Conservation (phyloP, 2,113 vertebrate species). For the Prolemur simus region DNA sequence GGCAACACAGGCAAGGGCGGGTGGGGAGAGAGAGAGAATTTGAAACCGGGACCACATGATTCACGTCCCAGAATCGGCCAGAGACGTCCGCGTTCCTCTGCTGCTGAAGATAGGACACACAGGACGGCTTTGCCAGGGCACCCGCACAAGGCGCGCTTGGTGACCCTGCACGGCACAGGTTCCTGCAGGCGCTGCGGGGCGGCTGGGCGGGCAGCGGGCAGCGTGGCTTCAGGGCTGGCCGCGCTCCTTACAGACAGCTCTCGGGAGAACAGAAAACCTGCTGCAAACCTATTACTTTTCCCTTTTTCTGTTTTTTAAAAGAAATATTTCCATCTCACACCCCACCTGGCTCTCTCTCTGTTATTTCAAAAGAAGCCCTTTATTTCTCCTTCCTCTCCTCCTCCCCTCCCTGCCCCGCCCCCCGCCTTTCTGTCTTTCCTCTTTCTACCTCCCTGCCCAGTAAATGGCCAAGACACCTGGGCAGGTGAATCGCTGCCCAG, state of each 20-base stretch:
- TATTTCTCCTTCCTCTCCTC: neutral
- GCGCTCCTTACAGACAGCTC: fast-evolving
- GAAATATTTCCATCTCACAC: neutral
- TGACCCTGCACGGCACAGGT: fast-evolving
- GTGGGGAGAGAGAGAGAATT: neutral
- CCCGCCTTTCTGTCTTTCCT: too few species aligned
- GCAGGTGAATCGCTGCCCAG: neutral
- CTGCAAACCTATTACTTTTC: neutral
- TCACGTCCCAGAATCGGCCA: neutral
- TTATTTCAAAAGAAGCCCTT: neutral
- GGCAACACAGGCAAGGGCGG: neutral
- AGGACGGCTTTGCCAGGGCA: neutral
- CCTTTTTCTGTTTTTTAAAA: neutral
- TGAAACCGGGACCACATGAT: neutral
- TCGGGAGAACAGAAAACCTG: neutral
- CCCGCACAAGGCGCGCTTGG: neutral
- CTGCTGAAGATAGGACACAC: neutral
- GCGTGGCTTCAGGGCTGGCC: neutral
- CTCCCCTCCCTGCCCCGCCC: neutral
- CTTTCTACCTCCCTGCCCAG: neutral
- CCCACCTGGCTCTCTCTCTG: neutral
- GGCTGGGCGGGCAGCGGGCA: neutral
- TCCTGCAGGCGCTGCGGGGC: neutral
- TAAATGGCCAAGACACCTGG: too few species aligned
- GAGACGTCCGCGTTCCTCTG: neutral